Percentiles rank a stretch among this genome's conserved stretches.
These are phyloP conservation scores for Sclerodermus sp. DNA, from an alignment of 2,888 invertebrate genomes.

Conservation along the genomic window DNA sequence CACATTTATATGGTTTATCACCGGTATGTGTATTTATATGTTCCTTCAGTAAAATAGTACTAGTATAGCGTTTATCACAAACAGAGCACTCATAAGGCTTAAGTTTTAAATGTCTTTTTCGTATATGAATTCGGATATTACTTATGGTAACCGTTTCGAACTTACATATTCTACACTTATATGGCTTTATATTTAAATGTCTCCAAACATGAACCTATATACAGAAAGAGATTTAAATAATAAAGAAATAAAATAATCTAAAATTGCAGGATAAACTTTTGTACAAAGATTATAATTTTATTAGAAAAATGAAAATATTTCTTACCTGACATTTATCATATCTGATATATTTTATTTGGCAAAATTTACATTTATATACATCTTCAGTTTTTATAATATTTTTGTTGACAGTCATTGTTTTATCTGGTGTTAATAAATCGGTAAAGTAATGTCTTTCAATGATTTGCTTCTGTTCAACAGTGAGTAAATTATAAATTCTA, in stretches of 20 bases:
- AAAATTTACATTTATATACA: slow-evolving; percentile 40
- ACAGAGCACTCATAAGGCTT: slow-evolving; percentile 42
- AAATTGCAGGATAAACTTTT: too few species aligned
- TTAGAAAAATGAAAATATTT: too few species aligned
- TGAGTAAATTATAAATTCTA: too few species aligned
- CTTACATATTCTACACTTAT: slow-evolving; percentile 39
- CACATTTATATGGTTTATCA: slow-evolving; percentile 37
- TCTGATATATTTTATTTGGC: slow-evolving; percentile 32
- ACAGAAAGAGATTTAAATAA: neutral
- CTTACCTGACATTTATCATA: slow-evolving; percentile 44
- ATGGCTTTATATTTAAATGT: slow-evolving; percentile 47
- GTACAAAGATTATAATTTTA: too few species aligned
- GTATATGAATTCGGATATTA: slow-evolving; percentile 45
- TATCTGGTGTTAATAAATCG: slow-evolving; percentile 27
- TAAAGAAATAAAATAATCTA: neutral
- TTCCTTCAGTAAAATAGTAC: slow-evolving; percentile 40
- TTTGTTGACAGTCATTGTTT: too few species aligned
- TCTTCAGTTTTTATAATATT: slow-evolving; percentile 31
- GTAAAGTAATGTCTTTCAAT: slow-evolving; percentile 42
- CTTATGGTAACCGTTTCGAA: slow-evolving; percentile 45
- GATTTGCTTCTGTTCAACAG: slow-evolving; percentile 36
- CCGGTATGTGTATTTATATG: slow-evolving; percentile 47
- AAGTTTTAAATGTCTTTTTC: slow-evolving; percentile 48
- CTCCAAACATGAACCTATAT: slow-evolving; percentile 45
- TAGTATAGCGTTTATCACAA: slow-evolving; percentile 40